Evolutionary conservation across 2,888 invertebrate genomes (phyloP), one percentile per base, ranked within the genome.

Genomic region (Cantharis nigra): DNA sequence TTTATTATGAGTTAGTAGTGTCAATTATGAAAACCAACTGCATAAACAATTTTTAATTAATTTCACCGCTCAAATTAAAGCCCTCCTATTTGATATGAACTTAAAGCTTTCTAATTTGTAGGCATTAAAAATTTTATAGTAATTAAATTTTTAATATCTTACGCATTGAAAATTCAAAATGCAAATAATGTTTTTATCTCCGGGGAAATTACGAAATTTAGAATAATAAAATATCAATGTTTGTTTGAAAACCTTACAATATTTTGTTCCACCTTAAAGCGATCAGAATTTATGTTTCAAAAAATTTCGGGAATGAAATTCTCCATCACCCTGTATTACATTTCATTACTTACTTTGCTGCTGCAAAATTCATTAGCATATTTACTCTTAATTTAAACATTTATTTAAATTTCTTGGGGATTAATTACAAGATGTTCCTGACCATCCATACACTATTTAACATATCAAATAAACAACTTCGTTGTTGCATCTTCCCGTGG

Each of bases 391-490:
- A 49, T 49, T 49, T 49, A 49, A 49, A 49, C 65, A 67, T 67
- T 64, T 64, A 64, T 64, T 67, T 67, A 67, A 67, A 67, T 67
- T 67, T 67, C 26, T 26, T 23, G n/a, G 64, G 20, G 64, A 49
- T 64, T 64, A 64, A 64, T 64, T 64, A 64, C 64, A 67, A 23
- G 65, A 67, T 67, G 65, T 67, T 67, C 26, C 20, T 67, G 20
- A 67, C 23, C 65, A 67, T 67, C 65, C 4, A 67, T 67, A 20
- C 26, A 23, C 65, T 23, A 67, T 74, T 70, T 70, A 75, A 63
- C 65, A 75, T 64, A 75, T 71, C 71, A 75, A 70, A 75, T 49
- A 62, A 64, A 70, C 16, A 74, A 71, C 75, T 70, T 75, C 13
- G 64, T 71, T 30, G 70, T 63, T 49, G 33, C 65, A 64, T 65